Percentiles rank a stretch among this genome's conserved stretches.
phyloP scores from a whole-genome alignment of 2,888 invertebrate genomes.

The Meteorus cinctellus region DNA sequence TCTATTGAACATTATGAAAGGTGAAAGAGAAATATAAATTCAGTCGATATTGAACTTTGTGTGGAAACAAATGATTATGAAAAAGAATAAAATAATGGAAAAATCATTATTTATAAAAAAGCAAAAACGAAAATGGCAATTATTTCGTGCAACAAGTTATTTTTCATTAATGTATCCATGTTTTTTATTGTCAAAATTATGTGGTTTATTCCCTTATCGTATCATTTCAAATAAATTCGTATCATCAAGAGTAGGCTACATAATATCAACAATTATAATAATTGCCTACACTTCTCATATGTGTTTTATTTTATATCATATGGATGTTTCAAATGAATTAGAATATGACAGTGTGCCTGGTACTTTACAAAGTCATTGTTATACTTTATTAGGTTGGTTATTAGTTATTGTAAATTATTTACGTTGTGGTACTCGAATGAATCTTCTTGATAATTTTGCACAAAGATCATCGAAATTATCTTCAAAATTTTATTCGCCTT shows the following conservation, averaged over 20 bases:
- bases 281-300: slow-evolving; percentile 16
- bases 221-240: slow-evolving; percentile 48
- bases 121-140: slow-evolving; percentile 45
- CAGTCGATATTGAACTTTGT: neutral
- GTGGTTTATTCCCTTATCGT: slow-evolving; percentile 60
- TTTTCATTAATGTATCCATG: slow-evolving; percentile 55
- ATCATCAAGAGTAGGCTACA: slow-evolving; percentile 46
- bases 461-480: slow-evolving; percentile 52
- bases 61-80: too few relatives aligned
- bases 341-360: slow-evolving; percentile 52
- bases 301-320: slow-evolving; percentile 46
- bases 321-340: slow-evolving; percentile 46
- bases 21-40: neutral
- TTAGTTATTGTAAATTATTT: slow-evolving; percentile 49
- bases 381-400: slow-evolving; percentile 49
- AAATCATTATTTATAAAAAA: neutral
- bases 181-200: slow-evolving; percentile 48
- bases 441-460: slow-evolving; percentile 49
- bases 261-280: slow-evolving; percentile 48
- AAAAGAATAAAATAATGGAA: neutral
- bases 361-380: slow-evolving; percentile 57
- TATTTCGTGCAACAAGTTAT: slow-evolving; percentile 55
- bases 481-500: slow-evolving; percentile 42
- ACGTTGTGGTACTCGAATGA: slow-evolving; percentile 44
- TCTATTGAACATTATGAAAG: too few relatives aligned